phyloP scores from a whole-genome alignment of 92 coral and sea anemone species.

The Parazoanthus atlanticus region DNA sequence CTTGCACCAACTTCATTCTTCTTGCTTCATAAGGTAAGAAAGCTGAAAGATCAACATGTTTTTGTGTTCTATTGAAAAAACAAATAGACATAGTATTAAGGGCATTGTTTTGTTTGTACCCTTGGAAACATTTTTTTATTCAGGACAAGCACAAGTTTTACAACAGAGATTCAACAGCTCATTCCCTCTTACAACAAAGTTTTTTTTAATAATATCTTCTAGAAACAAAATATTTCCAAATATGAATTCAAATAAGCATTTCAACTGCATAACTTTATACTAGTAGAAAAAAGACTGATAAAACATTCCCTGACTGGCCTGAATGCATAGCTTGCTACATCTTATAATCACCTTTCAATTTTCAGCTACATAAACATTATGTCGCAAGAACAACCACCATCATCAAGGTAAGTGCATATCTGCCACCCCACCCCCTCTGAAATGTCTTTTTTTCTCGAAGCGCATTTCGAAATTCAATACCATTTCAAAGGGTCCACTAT shows the following conservation, averaged over 20 bases:
- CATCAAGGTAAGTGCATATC: conserved; percentile 51
- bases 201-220: conserved; percentile 43
- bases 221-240: conserved; percentile 50
- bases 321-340: conserved; percentile 55
- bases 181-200: conserved; percentile 42
- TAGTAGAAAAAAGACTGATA: conserved; percentile 36
- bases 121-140: conserved; percentile 47
- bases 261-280: conserved; percentile 50
- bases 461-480: conserved; percentile 49
- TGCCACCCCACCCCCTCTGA: conserved; percentile 57
- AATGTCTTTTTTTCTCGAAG: conserved; percentile 50
- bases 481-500: conserved; percentile 46
- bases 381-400: conserved; percentile 54
- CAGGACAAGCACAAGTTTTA: conserved; percentile 49
- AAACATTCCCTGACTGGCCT: conserved; percentile 45
- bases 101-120: conserved; percentile 53
- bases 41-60: conserved; percentile 42
- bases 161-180: conserved; percentile 45
- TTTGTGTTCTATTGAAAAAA: conserved; percentile 41
- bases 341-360: conserved; percentile 50
- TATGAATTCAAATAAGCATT: conserved; percentile 49
- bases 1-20: conserved; percentile 45
- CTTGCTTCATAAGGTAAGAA: conserved; percentile 46
- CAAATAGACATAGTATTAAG: conserved; percentile 42
- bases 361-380: conserved; percentile 50